Base-by-base conservation (phyloP, 2,113 vertebrate species). In the Triplophysa rosa region DNA sequence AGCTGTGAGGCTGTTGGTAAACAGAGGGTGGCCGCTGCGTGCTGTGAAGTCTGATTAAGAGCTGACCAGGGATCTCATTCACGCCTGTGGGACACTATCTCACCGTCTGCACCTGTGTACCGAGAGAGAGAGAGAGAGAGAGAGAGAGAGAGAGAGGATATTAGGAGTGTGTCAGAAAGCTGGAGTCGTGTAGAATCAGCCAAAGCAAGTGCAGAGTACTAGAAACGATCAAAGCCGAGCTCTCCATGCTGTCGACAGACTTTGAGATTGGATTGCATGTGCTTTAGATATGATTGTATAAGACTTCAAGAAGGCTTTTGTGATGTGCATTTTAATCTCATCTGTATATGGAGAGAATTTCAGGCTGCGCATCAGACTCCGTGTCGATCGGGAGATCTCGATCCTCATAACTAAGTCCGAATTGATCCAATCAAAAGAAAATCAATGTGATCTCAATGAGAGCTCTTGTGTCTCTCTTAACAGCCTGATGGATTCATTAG, bases 11-110 rank as follows among this genome's bases (percentile, higher is more conserved):
- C 40, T 58, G 59, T 42, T 47, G 42, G 52, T 58, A 65, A 63
- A 78, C 72, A 77, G 67, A n/a, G 62, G 62, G 70, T 16, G 67
- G 63, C 65, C 33, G 12, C 10, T 4, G 9, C 65, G 5, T 69
- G 47, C 78, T 80, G 70, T 42, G 37, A 58, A 66, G 64, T 66
- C 71, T 80, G 83, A 77, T 78, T 65, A 81, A 71, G 74, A 79
- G 42, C 54, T 74, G 75, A 81, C 72, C 82, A 62, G 78, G 42
- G 67, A 68, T 67, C 75, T 81, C 79, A 78, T 84, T 78, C 79
- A 84, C 79, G 54, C 56, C 64, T 69, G 42, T 77, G 69, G 78
- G 83, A 78, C 64, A 67, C 78, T 67, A 80, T 80, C 74, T 67
- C 67, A 61, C 67, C 4, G 54, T 26, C 26, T 58, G 45, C 83